phyloP scores from a whole-genome alignment of 30 jellyfish, hydroid and myxozoan species.

The Catostylus mosaicus region DNA sequence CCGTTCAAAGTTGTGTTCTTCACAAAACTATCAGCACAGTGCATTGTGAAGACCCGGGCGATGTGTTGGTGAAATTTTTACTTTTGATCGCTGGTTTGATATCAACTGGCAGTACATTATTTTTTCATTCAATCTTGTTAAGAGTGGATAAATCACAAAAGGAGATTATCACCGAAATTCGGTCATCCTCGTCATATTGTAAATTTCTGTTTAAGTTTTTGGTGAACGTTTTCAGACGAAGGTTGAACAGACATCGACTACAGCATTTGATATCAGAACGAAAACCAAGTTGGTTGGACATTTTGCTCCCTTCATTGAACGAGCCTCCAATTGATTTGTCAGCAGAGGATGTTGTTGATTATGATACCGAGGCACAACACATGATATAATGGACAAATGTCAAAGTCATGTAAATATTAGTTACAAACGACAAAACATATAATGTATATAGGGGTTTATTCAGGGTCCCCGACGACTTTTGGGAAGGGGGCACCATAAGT shows the following conservation, averaged over 20 bases:
- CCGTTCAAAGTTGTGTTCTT: conserved; percentile 58
- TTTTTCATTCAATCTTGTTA: conserved; percentile 43
- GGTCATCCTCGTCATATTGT: conserved; percentile 18
- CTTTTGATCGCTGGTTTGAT: conserved; percentile 28
- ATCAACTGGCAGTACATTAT: not conserved
- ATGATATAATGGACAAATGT: conserved; percentile 47
- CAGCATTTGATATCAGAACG: conserved; percentile 60
- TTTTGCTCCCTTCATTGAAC: conserved; percentile 71
- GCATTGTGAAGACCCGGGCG: conserved; percentile 67
- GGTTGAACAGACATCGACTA: conserved; percentile 63
- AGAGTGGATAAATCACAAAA: conserved; percentile 62
- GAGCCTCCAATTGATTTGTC: conserved; percentile 73
- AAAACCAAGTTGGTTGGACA: conserved; percentile 56
- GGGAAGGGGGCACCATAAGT: too few species aligned
- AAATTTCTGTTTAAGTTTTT: conserved; percentile 16
- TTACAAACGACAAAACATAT: too few species aligned
- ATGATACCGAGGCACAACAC: conserved; percentile 46
- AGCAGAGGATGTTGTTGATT: conserved; percentile 69
- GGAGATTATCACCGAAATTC: conserved; percentile 28
- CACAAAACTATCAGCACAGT: not conserved
- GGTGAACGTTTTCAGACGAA: conserved; percentile 13
- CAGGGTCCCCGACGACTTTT: too few species aligned
- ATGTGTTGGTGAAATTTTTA: conserved; percentile 34
- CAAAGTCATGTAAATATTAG: too few species aligned
- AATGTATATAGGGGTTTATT: too few species aligned